A percentile compares a stretch with the other conserved stretches of the same genome.
These are phyloP conservation scores for Triops cancriformis DNA, from an alignment of 1,140 invertebrate genomes.

Conservation along the genomic window DNA sequence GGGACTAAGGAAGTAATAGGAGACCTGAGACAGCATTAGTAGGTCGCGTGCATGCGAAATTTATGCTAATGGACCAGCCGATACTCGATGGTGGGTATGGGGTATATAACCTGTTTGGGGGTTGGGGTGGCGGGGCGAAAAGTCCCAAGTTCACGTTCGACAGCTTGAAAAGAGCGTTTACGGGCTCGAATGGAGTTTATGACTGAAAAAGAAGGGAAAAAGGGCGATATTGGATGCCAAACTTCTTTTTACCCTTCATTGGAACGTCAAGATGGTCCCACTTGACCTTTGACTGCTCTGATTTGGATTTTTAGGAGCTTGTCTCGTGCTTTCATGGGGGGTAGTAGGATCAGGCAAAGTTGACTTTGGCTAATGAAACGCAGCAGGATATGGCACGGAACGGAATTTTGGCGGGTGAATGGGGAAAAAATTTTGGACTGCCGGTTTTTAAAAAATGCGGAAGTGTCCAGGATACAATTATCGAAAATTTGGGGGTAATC, in stretches of 20 bases:
- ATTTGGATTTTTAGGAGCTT: not conserved
- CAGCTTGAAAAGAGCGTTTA: not conserved
- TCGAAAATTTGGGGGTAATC: not conserved
- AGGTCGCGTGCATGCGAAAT: not conserved
- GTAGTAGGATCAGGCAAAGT: not conserved
- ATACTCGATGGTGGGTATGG: not conserved
- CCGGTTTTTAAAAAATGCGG: not conserved
- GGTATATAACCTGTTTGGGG: not conserved
- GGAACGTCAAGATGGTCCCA: slow-evolving; percentile 12
- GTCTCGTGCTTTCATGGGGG: not conserved
- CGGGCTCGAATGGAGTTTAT: not conserved
- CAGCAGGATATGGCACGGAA: not conserved
- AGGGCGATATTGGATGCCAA: slow-evolving; percentile 4
- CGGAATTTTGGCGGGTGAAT: not conserved
- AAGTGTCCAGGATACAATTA: slow-evolving; percentile 4
- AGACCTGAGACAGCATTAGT: not conserved
- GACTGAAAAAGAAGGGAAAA: not conserved
- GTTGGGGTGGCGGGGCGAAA: not conserved
- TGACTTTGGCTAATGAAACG: not conserved
- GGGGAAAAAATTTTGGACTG: not conserved
- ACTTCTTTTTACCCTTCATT: slow-evolving; percentile 10
- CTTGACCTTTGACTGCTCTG: slow-evolving; percentile 9
- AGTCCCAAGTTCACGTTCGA: not conserved
- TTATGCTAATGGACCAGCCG: not conserved
- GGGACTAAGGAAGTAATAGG: not conserved